Base-by-base conservation (phyloP, 2,113 vertebrate species). In the Patagioenas fasciata region DNA sequence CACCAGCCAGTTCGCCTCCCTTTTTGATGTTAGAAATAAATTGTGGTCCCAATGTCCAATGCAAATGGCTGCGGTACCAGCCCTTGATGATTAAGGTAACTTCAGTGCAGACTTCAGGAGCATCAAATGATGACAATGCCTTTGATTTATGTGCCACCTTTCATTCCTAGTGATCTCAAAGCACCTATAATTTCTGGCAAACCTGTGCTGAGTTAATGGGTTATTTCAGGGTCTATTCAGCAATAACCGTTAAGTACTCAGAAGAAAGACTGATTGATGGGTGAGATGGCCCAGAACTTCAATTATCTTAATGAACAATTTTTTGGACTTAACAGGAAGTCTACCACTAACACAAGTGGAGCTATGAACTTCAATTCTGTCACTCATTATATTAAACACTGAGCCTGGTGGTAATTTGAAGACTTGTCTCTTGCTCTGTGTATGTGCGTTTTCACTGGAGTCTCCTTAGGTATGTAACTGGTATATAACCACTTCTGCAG, bases 181-280 rank as follows among this genome's bases (percentile, higher is more conserved):
- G 65, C 90, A 72, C 91, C 94, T 80, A 81, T 95, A 91, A 91
- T 94, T 93, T 85, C 74, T 94, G 84, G 71, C 85, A 94, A 78
- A 93, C 85, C 69, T 91, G 79, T 80, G 79, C 78, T 28, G 69
- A 85, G 64, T 83, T 94, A 93, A 90, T 93, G 85, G 48, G 42
- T 88, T 96, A 79, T 91, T 88, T 94, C 93, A 81, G 73, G 88
- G 51, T 80, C 88, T 83, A 32, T 83, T 91, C 89, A 69, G 90
- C 92, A 95, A 91, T 97, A 95, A 95, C 95, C 91, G 88, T 85
- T 83, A 80, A 95, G 60, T 78, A 74, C 53, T 95, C 66, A 94
- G 80, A 91, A 92, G 74, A 69, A 94, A 89, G 90, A 90, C 53
- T 95, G 92, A 93, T 54, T 86, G 90, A 93, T 95, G 89, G 32